Conservation (phyloP, 2,113 vertebrate species). For the Phalacrocorax carbo region DNA sequence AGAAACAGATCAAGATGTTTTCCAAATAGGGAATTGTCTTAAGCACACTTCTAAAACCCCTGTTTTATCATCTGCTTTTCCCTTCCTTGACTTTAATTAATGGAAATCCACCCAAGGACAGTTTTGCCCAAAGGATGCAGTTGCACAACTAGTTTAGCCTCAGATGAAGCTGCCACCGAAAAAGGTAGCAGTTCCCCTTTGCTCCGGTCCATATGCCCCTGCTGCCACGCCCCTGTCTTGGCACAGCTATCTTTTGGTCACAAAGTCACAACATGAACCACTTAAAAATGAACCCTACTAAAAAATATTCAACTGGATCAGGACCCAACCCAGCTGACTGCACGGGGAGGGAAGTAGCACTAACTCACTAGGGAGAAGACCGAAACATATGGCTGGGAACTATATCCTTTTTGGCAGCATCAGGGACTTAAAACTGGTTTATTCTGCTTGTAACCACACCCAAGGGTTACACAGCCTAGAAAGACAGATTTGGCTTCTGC, state of each 20-base stretch:
- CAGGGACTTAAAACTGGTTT: background rate
- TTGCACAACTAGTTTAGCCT: background rate
- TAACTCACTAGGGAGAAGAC: background rate
- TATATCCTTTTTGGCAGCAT: background rate
- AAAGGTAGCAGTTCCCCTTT: background rate
- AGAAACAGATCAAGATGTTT: background rate
- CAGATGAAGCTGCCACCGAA: background rate
- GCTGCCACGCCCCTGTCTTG: background rate
- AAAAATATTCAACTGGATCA: background rate
- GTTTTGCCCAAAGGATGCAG: background rate
- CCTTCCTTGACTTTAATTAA: background rate
- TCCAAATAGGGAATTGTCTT: background rate
- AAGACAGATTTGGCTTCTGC: background rate
- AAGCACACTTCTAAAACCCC: background rate
- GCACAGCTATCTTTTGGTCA: background rate
- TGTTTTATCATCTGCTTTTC: background rate
- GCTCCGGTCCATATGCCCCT: background rate
- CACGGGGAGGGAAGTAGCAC: background rate
- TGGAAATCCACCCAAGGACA: background rate
- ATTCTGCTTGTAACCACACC: background rate
- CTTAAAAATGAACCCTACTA: background rate
- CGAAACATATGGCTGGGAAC: background rate
- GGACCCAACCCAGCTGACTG: background rate
- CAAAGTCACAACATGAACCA: background rate
- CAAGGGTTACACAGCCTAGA: background rate